Conservation (phyloP, 1,140 invertebrate genomes). For the Ceratina japonica region DNA sequence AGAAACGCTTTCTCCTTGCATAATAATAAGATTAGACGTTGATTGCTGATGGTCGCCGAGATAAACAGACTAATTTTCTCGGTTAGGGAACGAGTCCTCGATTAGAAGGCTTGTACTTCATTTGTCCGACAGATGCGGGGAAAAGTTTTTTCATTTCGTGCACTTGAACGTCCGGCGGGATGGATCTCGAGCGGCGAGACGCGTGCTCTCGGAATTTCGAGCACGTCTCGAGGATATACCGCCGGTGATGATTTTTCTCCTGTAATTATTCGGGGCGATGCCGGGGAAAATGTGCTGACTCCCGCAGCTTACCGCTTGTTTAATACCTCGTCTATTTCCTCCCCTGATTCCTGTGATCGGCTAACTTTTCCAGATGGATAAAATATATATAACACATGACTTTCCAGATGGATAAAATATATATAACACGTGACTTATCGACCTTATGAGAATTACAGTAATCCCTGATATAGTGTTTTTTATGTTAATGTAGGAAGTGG, state of each 20-base stretch:
- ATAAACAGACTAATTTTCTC: too few relatives aligned
- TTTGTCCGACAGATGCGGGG: constrained; percentile 24
- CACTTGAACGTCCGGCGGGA: background rate
- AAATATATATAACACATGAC: too few relatives aligned
- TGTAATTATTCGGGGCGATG: constrained; percentile 12
- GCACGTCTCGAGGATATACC: constrained; percentile 7
- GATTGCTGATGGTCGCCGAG: too few relatives aligned
- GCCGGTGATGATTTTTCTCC: background rate
- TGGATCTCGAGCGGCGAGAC: constrained; percentile 2
- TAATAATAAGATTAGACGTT: too few relatives aligned
- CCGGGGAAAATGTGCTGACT: background rate
- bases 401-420: too few relatives aligned
- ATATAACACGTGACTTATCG: too few relatives aligned
- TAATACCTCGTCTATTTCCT: background rate
- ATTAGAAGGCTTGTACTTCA: constrained; percentile 27
- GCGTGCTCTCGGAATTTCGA: constrained; percentile 17
- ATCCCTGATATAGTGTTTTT: too few relatives aligned
- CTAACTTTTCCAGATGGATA: too few relatives aligned
- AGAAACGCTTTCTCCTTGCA: too few relatives aligned
- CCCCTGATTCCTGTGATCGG: too few relatives aligned
- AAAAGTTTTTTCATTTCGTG: constrained; percentile 58
- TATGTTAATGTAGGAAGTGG: too few relatives aligned
- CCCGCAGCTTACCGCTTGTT: background rate
- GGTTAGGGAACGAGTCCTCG: background rate
- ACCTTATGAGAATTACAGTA: too few relatives aligned